phyloP scores from a whole-genome alignment of 2,113 vertebrate species.

The Lathamus discolor region DNA sequence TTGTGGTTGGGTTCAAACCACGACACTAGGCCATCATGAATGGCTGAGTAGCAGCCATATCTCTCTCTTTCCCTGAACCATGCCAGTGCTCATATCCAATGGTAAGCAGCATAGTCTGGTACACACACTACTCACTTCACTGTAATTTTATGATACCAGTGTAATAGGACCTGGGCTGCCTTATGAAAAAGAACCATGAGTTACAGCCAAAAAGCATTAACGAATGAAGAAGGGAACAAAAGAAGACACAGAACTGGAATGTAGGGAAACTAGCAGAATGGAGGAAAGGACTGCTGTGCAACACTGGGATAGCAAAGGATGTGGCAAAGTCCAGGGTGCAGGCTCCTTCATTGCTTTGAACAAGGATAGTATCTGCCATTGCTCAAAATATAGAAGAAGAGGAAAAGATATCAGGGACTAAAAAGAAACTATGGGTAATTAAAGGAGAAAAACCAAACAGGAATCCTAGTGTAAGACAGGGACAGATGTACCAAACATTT shows the following conservation, averaged over 20 bases:
- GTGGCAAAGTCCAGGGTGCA: too few species aligned
- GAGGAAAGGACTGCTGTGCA: background rate
- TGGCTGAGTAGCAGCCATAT: background rate
- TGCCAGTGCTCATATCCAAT: accelerated
- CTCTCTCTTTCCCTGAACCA: background rate
- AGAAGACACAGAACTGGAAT: background rate
- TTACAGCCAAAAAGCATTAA: background rate
- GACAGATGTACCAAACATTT: background rate
- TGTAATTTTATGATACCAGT: background rate
- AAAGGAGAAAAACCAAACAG: background rate
- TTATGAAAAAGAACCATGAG: background rate
- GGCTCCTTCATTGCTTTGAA: background rate
- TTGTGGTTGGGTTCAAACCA: too few species aligned
- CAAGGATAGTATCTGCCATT: background rate
- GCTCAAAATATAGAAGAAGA: background rate
- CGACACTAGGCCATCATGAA: background rate
- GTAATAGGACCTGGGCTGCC: background rate
- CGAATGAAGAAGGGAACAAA: background rate
- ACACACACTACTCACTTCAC: accelerated
- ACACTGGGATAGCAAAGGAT: background rate
- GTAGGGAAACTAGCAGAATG: background rate
- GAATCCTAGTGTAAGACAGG: too few species aligned
- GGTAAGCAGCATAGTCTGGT: background rate
- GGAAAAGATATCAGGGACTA: background rate
- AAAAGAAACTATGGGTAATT: background rate